phyloP scores from a whole-genome alignment of 2,888 invertebrate species.

The Thereva nobilitata region DNA sequence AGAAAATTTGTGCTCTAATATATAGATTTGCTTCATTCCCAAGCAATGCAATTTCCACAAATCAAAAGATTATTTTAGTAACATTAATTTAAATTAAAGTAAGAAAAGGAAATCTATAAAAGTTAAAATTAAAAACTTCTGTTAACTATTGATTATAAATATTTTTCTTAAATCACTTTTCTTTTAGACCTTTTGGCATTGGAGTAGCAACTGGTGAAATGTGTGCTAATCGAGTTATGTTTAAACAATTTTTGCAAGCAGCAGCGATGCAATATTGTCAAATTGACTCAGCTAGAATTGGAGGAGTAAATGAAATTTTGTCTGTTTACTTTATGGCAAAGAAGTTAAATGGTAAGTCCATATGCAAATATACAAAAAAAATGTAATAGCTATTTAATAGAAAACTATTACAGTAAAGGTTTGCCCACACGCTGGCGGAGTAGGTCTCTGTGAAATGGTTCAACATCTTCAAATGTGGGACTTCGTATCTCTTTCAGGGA shows the following conservation, averaged over 20 bases:
- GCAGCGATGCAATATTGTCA: constrained; percentile 85
- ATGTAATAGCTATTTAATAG: no score
- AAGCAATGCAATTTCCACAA: no score
- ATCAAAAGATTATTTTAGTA: no score
- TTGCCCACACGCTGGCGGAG: constrained; percentile 94
- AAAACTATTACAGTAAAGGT: constrained; percentile 72
- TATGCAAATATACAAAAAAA: background rate
- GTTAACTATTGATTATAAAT: no score
- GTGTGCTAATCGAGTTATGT: constrained; percentile 89
- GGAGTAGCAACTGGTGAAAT: constrained; percentile 91
- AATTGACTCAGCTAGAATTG: constrained; percentile 86
- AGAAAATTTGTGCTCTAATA: no score
- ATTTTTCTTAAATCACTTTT: no score
- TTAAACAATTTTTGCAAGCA: constrained; percentile 85
- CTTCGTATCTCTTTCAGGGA: constrained; percentile 73
- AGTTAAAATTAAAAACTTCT: no score
- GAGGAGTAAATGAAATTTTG: constrained; percentile 85
- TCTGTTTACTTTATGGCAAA: constrained; percentile 88
- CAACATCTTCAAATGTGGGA: constrained; percentile 92
- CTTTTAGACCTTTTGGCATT: constrained; percentile 69
- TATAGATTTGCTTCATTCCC: no score
- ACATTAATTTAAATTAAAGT: no score
- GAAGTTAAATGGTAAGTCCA: constrained; percentile 71
- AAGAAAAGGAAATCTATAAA: no score
- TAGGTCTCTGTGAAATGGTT: constrained; percentile 91